Conservation (phyloP, 2,113 vertebrate genomes). For the Eretmochelys imbricata region DNA sequence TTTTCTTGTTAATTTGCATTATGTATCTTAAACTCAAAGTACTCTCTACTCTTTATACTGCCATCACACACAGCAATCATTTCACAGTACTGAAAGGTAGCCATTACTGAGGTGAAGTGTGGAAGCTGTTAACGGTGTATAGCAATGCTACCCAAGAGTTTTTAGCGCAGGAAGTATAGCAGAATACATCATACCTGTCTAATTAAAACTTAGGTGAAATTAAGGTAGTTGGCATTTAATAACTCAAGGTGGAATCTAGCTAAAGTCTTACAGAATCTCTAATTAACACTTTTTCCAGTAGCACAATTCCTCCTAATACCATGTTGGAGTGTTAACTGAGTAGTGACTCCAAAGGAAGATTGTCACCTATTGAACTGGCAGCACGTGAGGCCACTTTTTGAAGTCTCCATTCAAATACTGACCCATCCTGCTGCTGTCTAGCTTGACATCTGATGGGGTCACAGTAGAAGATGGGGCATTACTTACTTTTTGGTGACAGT, state of each 20-base stretch:
- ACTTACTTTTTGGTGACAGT: background rate
- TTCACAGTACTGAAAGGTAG: background rate
- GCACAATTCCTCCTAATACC: background rate
- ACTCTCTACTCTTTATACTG: background rate
- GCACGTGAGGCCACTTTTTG: background rate
- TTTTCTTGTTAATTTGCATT: background rate
- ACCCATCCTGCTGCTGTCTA: background rate
- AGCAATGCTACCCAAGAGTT: too few relatives aligned
- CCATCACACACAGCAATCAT: background rate
- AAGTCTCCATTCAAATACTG: background rate
- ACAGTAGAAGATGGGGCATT: background rate
- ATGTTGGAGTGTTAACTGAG: background rate
- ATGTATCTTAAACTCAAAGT: background rate
- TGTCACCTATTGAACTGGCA: background rate
- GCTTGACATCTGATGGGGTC: background rate
- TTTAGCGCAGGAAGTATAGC: background rate
- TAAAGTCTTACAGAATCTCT: background rate
- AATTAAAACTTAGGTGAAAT: background rate
- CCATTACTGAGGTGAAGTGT: background rate
- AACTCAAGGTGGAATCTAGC: background rate
- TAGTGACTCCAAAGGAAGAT: background rate
- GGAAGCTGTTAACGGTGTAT: background rate
- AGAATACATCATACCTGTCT: background rate
- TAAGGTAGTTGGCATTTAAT: background rate
- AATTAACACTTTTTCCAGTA: background rate